phyloP scores from a whole-genome alignment of 1,140 invertebrate species.

The Centruroides sculpturatus region DNA sequence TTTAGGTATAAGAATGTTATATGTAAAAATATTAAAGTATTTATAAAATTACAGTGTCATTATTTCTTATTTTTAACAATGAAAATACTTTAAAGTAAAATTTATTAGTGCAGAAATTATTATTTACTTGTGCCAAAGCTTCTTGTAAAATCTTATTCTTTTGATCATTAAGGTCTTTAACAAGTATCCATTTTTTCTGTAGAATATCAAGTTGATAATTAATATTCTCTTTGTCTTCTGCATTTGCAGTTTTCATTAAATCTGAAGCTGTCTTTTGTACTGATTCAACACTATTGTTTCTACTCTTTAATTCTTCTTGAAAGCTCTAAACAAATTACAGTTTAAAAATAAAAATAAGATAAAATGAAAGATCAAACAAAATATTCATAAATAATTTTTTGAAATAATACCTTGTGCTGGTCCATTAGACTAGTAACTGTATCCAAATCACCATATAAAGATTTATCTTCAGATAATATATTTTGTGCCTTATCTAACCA shows the following conservation, averaged over 20 bases:
- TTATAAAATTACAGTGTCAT: too few species aligned
- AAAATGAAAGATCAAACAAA: too few species aligned
- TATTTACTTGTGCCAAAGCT: slow-evolving; percentile 43
- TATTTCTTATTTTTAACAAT: too few species aligned
- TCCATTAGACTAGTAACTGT: slow-evolving; percentile 85
- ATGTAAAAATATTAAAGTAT: too few species aligned
- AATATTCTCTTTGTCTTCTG: slow-evolving; percentile 62
- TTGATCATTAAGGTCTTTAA: slow-evolving; percentile 54
- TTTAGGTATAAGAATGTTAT: not conserved
- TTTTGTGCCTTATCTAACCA: slow-evolving; percentile 76
- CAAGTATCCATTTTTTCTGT: slow-evolving; percentile 66
- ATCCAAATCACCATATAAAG: slow-evolving; percentile 86
- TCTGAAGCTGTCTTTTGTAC: slow-evolving; percentile 78
- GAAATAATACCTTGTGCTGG: slow-evolving; percentile 49
- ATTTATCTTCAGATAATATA: slow-evolving; percentile 57
- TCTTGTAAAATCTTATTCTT: slow-evolving; percentile 62
- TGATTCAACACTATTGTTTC: slow-evolving; percentile 72
- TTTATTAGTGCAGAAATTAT: not conserved
- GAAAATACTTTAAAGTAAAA: too few species aligned
- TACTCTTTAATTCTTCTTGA: slow-evolving; percentile 74
- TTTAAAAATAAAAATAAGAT: not conserved
- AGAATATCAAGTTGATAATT: slow-evolving; percentile 66
- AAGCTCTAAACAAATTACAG: slow-evolving; percentile 37
- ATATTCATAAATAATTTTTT: not conserved
- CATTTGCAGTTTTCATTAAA: slow-evolving; percentile 60